Evolutionary conservation across 1,140 invertebrate genomes (phyloP), one percentile per base, ranked within the genome.

Genomic region (Teleogryllus occipitalis): DNA sequence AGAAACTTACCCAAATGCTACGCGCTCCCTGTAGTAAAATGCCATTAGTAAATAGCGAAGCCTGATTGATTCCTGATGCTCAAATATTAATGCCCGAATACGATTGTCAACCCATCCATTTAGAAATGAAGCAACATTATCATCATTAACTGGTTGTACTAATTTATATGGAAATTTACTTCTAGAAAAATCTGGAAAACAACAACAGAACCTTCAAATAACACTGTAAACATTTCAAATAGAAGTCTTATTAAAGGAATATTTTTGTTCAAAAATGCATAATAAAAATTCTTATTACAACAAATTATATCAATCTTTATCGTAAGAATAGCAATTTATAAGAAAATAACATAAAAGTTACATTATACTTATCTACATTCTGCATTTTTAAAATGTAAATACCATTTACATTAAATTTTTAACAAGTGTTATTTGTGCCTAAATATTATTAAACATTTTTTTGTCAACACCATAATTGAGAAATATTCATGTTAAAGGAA

Each of bases 31-130:
- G 84, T 95, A 96, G 84, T 93, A 92, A 86, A 93, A 97, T 0
- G 96, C 96, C 65, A 93, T 91, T n/a, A 97, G 89, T 78, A 98
- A 87, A 87, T 98, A 98, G 75, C 97, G 87, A 46, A 98, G 87
- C 65, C 95, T 90, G 8, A 95, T 90, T 7, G 90, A 89, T 79
- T 91, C 90, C 81, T 92, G 89, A 76, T 92, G 93, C 82, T 95
- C 94, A 86, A 98, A 96, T 82, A 98, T 93, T 54, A 98, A 86
- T 47, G 93, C 96, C 79, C 97, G 90, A 73, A 98, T 94, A 85
- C 92, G 90, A 86, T 98, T 98, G 87, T 98, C 97, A 77, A 90
- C 88, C 93, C 97, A 98, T 47, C 95, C 95, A 78, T 90, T 90
- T 0, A 98, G 87, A 85, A 98, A 98, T 7, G 86, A 87, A 75